Evolutionary conservation across 2,797 vertebrate genomes (phyloP).

Genomic region (Molossus molossus): DNA sequence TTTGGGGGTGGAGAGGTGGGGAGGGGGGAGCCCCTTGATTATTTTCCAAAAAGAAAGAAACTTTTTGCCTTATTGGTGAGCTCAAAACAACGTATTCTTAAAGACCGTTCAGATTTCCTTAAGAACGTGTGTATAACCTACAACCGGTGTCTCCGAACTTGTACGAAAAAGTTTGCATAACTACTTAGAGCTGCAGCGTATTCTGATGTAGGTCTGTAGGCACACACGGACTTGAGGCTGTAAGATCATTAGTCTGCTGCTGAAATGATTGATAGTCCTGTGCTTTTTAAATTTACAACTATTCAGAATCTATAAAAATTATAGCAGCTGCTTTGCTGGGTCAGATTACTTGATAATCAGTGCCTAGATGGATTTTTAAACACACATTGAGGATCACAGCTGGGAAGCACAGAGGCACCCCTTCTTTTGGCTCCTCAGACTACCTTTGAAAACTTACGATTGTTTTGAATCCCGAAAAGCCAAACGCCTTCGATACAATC

Average conservation of each 20-base stretch:
- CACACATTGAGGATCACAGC: neutral
- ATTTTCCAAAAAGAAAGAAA: constrained; percentile 48
- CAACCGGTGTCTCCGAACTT: constrained; percentile 22
- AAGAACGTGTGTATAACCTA: neutral
- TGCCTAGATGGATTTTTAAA: constrained; percentile 18
- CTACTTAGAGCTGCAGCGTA: neutral
- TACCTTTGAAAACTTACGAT: neutral
- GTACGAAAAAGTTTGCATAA: constrained; percentile 66
- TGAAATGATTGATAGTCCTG: neutral
- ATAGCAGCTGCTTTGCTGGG: neutral
- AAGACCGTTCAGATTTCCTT: constrained; percentile 47
- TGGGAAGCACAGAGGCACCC: neutral
- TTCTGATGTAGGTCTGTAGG: neutral
- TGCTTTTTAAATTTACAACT: neutral
- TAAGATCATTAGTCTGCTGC: neutral
- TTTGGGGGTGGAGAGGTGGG: rapidly evolving
- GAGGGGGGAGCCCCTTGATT: neutral
- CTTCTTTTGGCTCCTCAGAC: neutral
- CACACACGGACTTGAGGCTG: neutral
- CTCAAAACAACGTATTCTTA: neutral
- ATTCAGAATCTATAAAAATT: constrained; percentile 2
- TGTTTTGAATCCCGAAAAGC: neutral
- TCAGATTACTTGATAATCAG: constrained; percentile 17
- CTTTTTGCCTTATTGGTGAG: neutral
- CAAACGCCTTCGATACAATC: neutral